These are phyloP conservation scores for Aurelia aurita complex sp. Pacific DNA, from an alignment of 30 jellyfish, hydroid and myxozoan genomes.

Conservation along the genomic window DNA sequence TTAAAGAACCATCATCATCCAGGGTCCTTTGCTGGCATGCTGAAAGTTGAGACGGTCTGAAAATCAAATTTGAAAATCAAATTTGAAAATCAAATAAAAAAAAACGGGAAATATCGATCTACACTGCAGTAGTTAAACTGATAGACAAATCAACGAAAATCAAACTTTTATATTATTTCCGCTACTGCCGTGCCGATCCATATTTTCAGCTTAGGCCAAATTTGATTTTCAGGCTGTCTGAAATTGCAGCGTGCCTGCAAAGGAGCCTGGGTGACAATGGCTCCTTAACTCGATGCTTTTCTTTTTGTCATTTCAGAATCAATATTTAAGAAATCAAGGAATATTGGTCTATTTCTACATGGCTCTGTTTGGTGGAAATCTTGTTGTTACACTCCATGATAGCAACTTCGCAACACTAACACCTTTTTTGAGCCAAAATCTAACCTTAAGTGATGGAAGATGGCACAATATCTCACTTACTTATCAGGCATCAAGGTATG, in stretches of 20 bases:
- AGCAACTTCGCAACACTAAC: conserved; percentile 55
- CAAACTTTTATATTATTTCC: too few species aligned
- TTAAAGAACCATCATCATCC: too few species aligned
- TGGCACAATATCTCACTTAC: conserved; percentile 89
- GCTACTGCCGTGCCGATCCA: too few species aligned
- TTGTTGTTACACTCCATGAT: conserved; percentile 65
- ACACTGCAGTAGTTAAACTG: background rate
- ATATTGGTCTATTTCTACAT: conserved; percentile 74
- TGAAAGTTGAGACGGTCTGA: too few species aligned
- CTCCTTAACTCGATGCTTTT: background rate
- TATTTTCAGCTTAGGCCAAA: too few species aligned
- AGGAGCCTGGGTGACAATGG: too few species aligned
- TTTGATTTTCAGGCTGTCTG: too few species aligned
- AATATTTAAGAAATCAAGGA: conserved; percentile 45
- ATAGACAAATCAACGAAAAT: background rate
- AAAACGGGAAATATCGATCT: background rate
- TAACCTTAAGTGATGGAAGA: conserved; percentile 85
- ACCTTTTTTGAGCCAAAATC: conserved; percentile 81
- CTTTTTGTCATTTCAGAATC: conserved; percentile 29
- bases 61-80: too few species aligned
- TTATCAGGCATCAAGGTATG: conserved; percentile 69
- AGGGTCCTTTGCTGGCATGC: too few species aligned
- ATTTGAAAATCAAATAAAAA: too few species aligned
- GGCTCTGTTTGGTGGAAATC: conserved; percentile 89
- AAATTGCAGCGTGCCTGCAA: too few species aligned